Evolutionary conservation across 2,113 vertebrate genomes (phyloP), one percentile per base, ranked within the genome.

Genomic region (Gopherus evgoodei): DNA sequence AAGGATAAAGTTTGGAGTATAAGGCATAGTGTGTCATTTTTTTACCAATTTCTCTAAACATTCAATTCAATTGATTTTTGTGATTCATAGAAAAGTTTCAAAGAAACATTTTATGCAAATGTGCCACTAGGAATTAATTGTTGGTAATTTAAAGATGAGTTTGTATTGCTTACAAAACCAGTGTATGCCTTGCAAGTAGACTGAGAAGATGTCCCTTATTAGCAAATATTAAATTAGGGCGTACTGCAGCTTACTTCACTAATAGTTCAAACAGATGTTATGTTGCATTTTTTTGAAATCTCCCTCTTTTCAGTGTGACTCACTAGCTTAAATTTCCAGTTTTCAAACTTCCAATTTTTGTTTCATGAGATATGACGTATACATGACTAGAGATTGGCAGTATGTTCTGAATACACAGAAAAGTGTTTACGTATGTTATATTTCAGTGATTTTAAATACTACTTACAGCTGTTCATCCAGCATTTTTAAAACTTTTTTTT

Each of bases 41-140:
- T 97, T 62, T 94, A 95, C 90, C 88, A 95, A 57, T 96, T 98
- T 98, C 86, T 97, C 93, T 90, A 94, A 95, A 97, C 79, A 96
- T 90, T 90, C 81, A 96, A 93, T 90, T 96, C 96, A 95, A 90
- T 96, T 90, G 96, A 97, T 97, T 93, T 97, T 90, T 97, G 93
- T 3, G 93, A 92, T 97, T 97, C 87, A 91, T 54, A 59, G 49
- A 95, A 96, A 97, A 97, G 93, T 97, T 96, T 96, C 95, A 93
- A 95, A 94, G 97, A 78, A 96, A 96, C 91, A 96, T 25, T 17
- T 14, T 96, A 4, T 91, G 54, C 94, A 95, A 97, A 95, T 86
- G 96, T 93, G 93, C 85, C 94, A 96, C 87, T 97, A 69, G 83
- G 90, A 49, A 86, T 96, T 97, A 96, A 97, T 91, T 97, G 65